These are phyloP conservation scores for Sebastes itinus DNA, from an alignment of 2,797 vertebrate genomes.

Conservation along the genomic window DNA sequence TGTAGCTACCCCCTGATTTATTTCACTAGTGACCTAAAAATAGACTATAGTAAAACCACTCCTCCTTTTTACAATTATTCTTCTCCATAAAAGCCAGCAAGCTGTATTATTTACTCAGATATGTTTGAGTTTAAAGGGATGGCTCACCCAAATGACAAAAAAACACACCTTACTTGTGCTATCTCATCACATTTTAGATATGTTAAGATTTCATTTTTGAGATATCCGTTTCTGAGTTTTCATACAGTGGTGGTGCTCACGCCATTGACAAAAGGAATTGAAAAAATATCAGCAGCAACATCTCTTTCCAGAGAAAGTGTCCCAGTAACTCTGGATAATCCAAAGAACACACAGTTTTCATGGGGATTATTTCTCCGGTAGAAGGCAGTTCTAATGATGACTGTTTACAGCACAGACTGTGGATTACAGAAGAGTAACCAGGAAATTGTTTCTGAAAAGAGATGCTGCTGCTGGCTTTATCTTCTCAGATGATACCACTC, in stretches of 20 bases:
- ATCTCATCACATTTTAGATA: not conserved
- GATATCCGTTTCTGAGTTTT: not conserved
- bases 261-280: not conserved
- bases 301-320: not conserved
- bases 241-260: not conserved
- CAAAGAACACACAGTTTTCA: conserved; percentile 8
- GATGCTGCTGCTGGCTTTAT: not conserved
- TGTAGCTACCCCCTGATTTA: not conserved
- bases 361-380: conserved; percentile 1
- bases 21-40: not conserved
- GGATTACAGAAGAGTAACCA: not conserved
- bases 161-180: not conserved
- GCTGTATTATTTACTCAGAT: not conserved
- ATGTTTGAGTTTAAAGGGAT: not conserved
- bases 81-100: not conserved
- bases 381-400: not conserved
- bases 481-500: not conserved
- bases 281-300: not conserved
- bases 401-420: not conserved
- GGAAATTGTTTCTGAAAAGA: not conserved
- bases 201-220: not conserved
- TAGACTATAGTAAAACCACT: not conserved
- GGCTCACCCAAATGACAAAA: not conserved
- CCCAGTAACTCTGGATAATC: conserved; percentile 14
- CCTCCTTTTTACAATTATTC: not conserved